A percentile compares a stretch with the other conserved stretches of the same genome.
Conservation (phyloP, 2,888 invertebrate genomes). For the Nasonovia ribisnigri region DNA sequence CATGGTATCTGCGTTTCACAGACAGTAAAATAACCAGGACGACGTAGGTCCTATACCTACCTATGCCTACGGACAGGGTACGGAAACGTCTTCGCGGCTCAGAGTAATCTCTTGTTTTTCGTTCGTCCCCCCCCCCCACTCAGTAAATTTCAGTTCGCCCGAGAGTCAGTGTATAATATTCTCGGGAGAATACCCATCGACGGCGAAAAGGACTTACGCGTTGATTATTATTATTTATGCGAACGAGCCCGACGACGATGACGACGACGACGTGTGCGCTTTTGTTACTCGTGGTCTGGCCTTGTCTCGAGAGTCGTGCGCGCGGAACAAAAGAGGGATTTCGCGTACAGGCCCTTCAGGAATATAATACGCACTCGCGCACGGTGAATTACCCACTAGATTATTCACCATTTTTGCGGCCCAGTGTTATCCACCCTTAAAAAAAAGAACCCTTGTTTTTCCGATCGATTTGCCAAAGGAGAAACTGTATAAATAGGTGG, state of each 20-base stretch:
- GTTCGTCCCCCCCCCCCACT: too few species aligned
- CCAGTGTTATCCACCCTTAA: too few species aligned
- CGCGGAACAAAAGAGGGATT: slow-evolving; percentile 42
- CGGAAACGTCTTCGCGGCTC: not conserved
- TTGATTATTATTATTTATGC: slow-evolving; percentile 8
- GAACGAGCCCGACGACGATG: not conserved
- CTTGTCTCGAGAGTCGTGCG: slow-evolving; percentile 8
- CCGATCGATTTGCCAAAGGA: slow-evolving; percentile 13
- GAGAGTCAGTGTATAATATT: not conserved
- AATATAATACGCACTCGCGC: slow-evolving; percentile 41
- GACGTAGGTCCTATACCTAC: not conserved
- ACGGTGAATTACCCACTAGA: slow-evolving; percentile 31
- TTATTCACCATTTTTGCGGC: slow-evolving; percentile 43
- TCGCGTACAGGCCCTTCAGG: slow-evolving; percentile 20
- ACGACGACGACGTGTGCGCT: slow-evolving; percentile 2
- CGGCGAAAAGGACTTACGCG: not conserved
- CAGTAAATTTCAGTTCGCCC: not conserved
- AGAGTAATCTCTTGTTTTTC: not conserved
- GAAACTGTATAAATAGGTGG: too few species aligned
- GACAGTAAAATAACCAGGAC: not conserved
- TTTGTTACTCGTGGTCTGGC: slow-evolving; percentile 9
- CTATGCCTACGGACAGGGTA: not conserved
- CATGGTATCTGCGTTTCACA: not conserved
- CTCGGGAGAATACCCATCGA: not conserved
- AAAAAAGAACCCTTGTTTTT: slow-evolving; percentile 19